Evolutionary conservation across 1,140 invertebrate genomes (phyloP).

Genomic region (Polypedilum vanderplanki): DNA sequence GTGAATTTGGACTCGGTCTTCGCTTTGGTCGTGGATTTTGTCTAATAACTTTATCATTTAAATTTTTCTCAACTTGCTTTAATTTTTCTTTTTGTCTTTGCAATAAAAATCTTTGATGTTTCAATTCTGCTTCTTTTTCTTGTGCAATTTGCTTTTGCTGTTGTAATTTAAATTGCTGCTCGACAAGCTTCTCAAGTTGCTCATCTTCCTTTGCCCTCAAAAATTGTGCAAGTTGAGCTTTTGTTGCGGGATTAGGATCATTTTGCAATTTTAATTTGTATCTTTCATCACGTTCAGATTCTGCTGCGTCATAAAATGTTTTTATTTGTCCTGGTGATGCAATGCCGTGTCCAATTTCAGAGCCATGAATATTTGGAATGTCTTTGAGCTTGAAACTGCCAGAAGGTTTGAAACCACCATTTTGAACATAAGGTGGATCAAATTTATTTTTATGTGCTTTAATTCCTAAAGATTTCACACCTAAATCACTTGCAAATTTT

Average conservation of each 20-base stretch:
- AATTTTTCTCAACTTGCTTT: background rate
- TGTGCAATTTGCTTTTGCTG: background rate
- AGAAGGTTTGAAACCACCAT: slow-evolving; percentile 10
- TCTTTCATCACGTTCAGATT: slow-evolving; percentile 39
- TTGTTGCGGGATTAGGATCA: slow-evolving; percentile 33
- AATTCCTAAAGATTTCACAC: background rate
- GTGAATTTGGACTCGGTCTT: background rate
- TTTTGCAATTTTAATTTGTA: slow-evolving; percentile 39
- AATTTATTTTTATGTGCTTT: slow-evolving; percentile 24
- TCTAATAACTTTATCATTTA: background rate
- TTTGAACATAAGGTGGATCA: background rate
- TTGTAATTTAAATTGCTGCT: slow-evolving; percentile 30
- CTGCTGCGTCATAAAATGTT: slow-evolving; percentile 39
- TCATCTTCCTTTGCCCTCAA: slow-evolving; percentile 38
- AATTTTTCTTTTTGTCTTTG: background rate
- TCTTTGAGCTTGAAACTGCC: slow-evolving; percentile 15
- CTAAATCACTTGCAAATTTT: slow-evolving; percentile 10
- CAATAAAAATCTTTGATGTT: background rate
- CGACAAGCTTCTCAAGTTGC: slow-evolving; percentile 38
- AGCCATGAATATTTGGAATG: slow-evolving; percentile 21
- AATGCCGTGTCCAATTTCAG: slow-evolving; percentile 30
- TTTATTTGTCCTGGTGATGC: slow-evolving; percentile 42
- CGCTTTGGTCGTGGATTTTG: background rate
- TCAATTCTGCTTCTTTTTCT: slow-evolving; percentile 6
- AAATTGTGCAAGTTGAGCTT: slow-evolving; percentile 38